Conservation (phyloP, 2,797 vertebrate genomes). For the Euthynnus affinis region DNA sequence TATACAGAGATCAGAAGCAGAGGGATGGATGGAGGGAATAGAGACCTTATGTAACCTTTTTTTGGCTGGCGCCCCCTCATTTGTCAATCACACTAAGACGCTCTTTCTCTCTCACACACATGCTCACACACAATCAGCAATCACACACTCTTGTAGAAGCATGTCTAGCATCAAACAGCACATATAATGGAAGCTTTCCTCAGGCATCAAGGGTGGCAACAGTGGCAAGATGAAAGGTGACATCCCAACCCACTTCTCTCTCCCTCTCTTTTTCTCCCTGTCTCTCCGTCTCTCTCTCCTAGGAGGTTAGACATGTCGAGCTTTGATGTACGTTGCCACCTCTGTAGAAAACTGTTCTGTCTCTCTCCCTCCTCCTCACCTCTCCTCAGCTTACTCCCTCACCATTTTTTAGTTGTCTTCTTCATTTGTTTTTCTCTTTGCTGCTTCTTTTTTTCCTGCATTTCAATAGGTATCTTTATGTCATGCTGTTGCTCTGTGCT, state of each 20-base stretch:
- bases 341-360: constrained; percentile 59
- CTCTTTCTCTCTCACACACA: constrained; percentile 13
- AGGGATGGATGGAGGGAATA: constrained; percentile 24
- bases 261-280: constrained; percentile 25
- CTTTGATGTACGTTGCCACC: constrained; percentile 68
- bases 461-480: constrained; percentile 64
- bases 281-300: constrained; percentile 26
- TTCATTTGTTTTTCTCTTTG: constrained; percentile 43
- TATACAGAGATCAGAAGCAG: constrained; percentile 48
- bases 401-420: constrained; percentile 33
- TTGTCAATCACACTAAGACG: constrained; percentile 49
- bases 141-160: constrained; percentile 30
- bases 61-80: constrained; percentile 50
- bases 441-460: constrained; percentile 27
- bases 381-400: constrained; percentile 23
- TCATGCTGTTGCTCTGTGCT: constrained; percentile 42
- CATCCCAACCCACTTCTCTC: constrained; percentile 75
- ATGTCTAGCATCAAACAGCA: constrained; percentile 71
- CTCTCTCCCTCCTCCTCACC: constrained; percentile 41
- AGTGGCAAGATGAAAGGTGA: constrained; percentile 82
- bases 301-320: constrained; percentile 63
- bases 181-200: constrained; percentile 72
- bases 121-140: constrained; percentile 27
- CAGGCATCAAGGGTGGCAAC: constrained; percentile 62
- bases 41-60: constrained; percentile 73